Percentiles rank a stretch among this genome's conserved stretches.
Evolutionary conservation across 2,888 invertebrate genomes (phyloP).

Genomic region (Brachyptera risi): DNA sequence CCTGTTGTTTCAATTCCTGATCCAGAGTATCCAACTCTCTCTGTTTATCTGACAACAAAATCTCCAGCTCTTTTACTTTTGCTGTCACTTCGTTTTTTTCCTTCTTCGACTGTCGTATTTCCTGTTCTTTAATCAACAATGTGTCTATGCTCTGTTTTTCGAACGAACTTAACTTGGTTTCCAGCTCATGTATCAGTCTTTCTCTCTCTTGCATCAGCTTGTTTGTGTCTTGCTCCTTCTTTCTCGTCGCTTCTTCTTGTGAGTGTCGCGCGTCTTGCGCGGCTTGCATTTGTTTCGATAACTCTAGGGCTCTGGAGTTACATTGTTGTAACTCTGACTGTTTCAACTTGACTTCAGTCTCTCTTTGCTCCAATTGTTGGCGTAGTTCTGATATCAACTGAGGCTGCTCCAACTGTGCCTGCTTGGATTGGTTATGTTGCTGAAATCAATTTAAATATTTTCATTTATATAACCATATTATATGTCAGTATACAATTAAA

Average conservation of each 20-base stretch:
- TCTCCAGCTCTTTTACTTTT: not conserved
- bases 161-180: not conserved
- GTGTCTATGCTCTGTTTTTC: too few relatives aligned
- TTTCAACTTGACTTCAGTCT: not conserved
- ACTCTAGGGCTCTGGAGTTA: not conserved
- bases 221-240: not conserved
- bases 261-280: not conserved
- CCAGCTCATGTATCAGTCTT: not conserved
- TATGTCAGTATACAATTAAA: too few relatives aligned
- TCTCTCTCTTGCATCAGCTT: not conserved
- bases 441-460: too few relatives aligned
- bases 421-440: too few relatives aligned
- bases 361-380: not conserved
- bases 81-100: not conserved
- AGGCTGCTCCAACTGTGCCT: too few relatives aligned
- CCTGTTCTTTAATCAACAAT: too few relatives aligned
- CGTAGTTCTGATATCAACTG: too few relatives aligned
- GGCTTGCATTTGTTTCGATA: slow-evolving; percentile 1
- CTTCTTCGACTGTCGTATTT: not conserved
- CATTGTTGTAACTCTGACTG: not conserved
- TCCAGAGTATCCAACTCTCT: not conserved
- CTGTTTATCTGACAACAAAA: not conserved
- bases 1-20: not conserved
- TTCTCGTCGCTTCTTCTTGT: not conserved
- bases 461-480: too few relatives aligned